These are phyloP conservation scores for Ivindomyrus marchei DNA, from an alignment of 2,113 vertebrate genomes.

Conservation along the genomic window DNA sequence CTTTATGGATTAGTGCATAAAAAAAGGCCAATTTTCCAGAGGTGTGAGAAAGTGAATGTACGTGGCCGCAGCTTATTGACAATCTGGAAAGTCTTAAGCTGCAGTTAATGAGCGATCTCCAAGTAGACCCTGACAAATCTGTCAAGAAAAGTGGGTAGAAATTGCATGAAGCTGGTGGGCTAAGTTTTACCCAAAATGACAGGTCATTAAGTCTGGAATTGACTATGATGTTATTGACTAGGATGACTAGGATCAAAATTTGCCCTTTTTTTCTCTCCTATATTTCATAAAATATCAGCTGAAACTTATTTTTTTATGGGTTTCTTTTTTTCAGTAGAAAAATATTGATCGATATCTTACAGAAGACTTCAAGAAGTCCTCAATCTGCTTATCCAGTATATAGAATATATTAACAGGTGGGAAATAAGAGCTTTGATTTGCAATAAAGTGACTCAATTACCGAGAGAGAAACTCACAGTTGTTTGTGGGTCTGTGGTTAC, in stretches of 20 bases:
- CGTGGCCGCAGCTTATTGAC: background rate
- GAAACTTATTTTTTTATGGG: background rate
- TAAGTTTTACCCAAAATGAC: background rate
- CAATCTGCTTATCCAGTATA: background rate
- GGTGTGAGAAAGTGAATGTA: background rate
- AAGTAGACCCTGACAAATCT: background rate
- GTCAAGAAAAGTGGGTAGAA: background rate
- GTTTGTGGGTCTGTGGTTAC: background rate
- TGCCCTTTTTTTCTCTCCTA: background rate
- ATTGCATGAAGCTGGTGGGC: background rate
- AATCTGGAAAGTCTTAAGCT: background rate
- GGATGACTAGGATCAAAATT: background rate
- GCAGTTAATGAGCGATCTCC: background rate
- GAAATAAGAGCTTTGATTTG: background rate
- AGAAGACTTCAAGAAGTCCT: background rate
- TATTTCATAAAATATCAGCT: background rate
- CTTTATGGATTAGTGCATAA: background rate
- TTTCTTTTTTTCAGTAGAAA: background rate
- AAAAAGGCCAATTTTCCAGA: background rate
- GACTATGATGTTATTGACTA: background rate
- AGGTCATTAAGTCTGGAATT: background rate
- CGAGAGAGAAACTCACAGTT: background rate
- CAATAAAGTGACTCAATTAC: background rate
- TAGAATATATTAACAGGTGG: background rate
- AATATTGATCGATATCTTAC: background rate